Evolutionary conservation across 2,113 vertebrate species (phyloP).

Genomic region (Thalassarche chlororhynchos): DNA sequence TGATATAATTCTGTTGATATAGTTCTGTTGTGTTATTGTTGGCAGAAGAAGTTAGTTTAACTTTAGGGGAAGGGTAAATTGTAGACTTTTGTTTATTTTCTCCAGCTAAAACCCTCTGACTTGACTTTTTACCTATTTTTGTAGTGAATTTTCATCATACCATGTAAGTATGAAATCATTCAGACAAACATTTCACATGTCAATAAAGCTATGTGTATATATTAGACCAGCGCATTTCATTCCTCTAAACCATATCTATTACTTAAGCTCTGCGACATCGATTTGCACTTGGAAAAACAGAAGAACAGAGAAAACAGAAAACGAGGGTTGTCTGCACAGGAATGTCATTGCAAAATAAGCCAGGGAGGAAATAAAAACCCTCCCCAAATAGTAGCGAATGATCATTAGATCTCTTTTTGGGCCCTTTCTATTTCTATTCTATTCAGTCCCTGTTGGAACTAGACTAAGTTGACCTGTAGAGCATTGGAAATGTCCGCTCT

Average conservation of each 20-base stretch:
- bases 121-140: slow-evolving; percentile 63
- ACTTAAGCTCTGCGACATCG: not conserved
- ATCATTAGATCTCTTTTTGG: not conserved
- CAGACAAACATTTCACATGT: slow-evolving; percentile 44
- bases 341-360: not conserved
- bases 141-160: slow-evolving; percentile 38
- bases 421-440: not conserved
- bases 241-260: not conserved
- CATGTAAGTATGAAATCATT: slow-evolving; percentile 26
- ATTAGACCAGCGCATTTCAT: not conserved
- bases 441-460: not conserved
- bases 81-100: slow-evolving; percentile 47
- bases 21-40: slow-evolving; percentile 52
- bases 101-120: slow-evolving; percentile 8
- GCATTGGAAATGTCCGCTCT: not conserved
- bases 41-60: slow-evolving; percentile 36
- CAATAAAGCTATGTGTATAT: slow-evolving; percentile 7
- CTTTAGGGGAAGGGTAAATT: slow-evolving; percentile 41
- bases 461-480: not conserved
- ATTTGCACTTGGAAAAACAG: not conserved
- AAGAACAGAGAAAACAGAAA: not conserved
- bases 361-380: not conserved
- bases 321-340: not conserved
- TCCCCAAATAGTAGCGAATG: not conserved
- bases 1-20: slow-evolving; percentile 52